Evolutionary conservation across 2,888 invertebrate genomes (phyloP).

Genomic region (Antitype chi): DNA sequence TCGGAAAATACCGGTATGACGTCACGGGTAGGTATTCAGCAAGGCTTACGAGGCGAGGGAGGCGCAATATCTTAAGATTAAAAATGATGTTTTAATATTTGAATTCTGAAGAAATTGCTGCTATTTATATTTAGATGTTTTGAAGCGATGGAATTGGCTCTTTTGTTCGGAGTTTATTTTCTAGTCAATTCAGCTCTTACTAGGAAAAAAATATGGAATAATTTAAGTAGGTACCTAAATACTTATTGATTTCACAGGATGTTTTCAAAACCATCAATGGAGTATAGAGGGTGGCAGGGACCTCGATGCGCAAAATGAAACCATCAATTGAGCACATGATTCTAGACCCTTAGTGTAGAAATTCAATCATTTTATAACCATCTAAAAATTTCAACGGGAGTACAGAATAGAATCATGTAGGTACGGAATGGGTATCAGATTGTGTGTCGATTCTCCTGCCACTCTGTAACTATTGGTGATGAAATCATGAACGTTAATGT

Average conservation of each 20-base stretch:
- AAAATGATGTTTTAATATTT: slow-evolving; percentile 59
- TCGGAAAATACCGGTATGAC: slow-evolving; percentile 67
- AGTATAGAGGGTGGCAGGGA: too few species aligned
- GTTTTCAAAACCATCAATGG: neutral
- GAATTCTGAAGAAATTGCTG: slow-evolving; percentile 19
- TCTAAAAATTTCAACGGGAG: too few species aligned
- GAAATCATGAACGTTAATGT: too few species aligned
- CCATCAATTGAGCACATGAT: too few species aligned
- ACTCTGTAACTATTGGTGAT: too few species aligned
- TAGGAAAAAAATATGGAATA: too few species aligned
- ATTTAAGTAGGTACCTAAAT: neutral
- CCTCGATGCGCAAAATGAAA: too few species aligned
- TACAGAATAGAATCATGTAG: neutral
- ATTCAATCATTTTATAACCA: too few species aligned
- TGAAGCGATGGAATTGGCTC: slow-evolving; percentile 6
- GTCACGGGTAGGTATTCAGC: slow-evolving; percentile 54
- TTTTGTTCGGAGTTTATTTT: slow-evolving; percentile 1
- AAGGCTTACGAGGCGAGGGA: slow-evolving; percentile 63
- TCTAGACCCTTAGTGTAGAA: too few species aligned
- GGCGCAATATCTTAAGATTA: slow-evolving; percentile 69
- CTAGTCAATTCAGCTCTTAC: neutral
- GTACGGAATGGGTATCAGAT: too few species aligned
- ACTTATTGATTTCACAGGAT: neutral
- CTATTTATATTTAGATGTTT: slow-evolving; percentile 7
- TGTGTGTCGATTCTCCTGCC: too few species aligned